Percentiles rank a stretch among this genome's conserved stretches.
Conservation (phyloP, 2,797 vertebrate genomes). For the Xyrichtys novacula region DNA sequence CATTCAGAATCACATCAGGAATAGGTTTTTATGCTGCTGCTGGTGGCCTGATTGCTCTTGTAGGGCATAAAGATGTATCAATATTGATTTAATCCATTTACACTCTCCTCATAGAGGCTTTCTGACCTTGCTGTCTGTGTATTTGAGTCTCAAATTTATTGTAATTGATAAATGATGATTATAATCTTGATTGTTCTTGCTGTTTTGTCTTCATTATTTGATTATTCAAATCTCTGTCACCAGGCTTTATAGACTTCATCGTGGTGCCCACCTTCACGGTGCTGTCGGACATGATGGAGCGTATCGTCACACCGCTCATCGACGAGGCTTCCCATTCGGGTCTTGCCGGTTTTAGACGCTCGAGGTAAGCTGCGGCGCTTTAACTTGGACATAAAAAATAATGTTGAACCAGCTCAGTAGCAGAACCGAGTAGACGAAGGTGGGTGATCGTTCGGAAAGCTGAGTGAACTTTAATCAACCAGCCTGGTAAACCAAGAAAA, state of each 20-base stretch:
- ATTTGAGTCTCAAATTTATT: no score
- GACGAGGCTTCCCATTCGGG: constrained; percentile 91
- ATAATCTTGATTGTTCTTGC: no score
- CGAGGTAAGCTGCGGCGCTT: constrained; percentile 83
- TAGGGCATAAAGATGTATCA: no score
- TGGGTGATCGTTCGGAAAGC: constrained; percentile 25
- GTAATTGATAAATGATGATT: no score
- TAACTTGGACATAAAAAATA: no score
- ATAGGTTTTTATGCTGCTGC: no score
- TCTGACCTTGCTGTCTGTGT: no score
- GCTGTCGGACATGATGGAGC: constrained; percentile 97
- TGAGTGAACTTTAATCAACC: constrained; percentile 41
- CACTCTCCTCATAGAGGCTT: no score
- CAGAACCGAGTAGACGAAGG: constrained; percentile 25
- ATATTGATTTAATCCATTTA: no score
- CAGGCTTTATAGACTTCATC: constrained; percentile 99
- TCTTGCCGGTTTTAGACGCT: constrained; percentile 88
- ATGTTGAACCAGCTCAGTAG: constrained; percentile 1
- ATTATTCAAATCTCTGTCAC: constrained; percentile 1
- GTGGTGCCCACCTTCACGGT: constrained; percentile 98
- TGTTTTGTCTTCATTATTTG: not conserved
- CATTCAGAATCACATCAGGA: no score
- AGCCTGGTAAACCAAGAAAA: constrained; percentile 26
- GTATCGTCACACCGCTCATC: constrained; percentile 93
- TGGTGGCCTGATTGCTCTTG: no score